Evolutionary conservation across 1,140 invertebrate species (phyloP), one percentile per base, ranked within the genome.

Genomic region (Macrocentrus cingulum): DNA sequence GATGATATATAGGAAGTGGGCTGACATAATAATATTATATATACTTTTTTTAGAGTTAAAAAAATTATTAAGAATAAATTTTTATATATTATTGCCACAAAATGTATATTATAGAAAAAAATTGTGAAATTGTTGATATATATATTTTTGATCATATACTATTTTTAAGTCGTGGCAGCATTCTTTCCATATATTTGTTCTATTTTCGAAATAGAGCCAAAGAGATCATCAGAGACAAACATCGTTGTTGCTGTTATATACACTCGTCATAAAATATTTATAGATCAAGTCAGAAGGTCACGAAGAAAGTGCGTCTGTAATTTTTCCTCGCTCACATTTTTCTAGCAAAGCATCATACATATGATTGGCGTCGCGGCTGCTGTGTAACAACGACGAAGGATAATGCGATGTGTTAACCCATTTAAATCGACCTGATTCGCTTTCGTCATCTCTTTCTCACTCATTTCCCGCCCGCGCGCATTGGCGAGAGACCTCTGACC

Each of bases 231-330:
- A 55, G 52, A 25, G 23, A 23, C 22, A 55, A 42, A 55, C 15
- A 55, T 55, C 52, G 41, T 45, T n/a, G n/a, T n/a, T n/a, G n/a
- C n/a, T n/a, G n/a, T n/a, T n/a, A n/a, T n/a, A n/a, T n/a, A n/a
- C 52, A 45, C 44, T 55, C 52, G 52, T 55, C 52, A 44, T 9
- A 20, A 22, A 32, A 34, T 69, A 66, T 66, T 74, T 68, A 69
- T 74, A 74, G 73, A 62, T 59, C 8, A 56, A 58, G 48, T 60
- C 60, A 52, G 69, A 75, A 75, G 73, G 71, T 72, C 72, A 62
- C 51, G 68, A 73, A 74, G 73, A 74, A 74, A 74, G 72, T 68
- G 66, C 64, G 60, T 19, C 59, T 25, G 58, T n/a, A 61, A 53
- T 55, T 29, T 29, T 8, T 49, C 20, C 15, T 46, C 48, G 37